A percentile compares a stretch with the other conserved stretches of the same genome.
These are phyloP conservation scores for Dendrocincla tyrannina DNA, from an alignment of 2,797 vertebrate genomes.

Conservation along the genomic window DNA sequence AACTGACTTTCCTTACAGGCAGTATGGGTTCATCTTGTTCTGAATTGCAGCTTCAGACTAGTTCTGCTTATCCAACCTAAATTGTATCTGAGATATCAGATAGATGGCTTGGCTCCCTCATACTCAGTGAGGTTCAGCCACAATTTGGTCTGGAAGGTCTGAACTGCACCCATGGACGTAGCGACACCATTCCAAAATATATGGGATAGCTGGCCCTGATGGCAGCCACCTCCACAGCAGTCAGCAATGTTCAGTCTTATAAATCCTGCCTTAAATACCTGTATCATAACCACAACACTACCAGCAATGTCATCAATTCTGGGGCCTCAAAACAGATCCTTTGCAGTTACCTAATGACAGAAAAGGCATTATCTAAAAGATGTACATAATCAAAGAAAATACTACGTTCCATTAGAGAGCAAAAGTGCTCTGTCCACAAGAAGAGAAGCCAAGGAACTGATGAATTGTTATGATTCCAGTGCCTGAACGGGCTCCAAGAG, in stretches of 20 bases:
- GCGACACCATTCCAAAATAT: neutral
- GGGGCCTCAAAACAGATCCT: neutral
- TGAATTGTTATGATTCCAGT: neutral
- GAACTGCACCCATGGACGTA: neutral
- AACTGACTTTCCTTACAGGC: neutral
- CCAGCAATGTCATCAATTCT: neutral
- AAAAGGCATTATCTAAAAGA: neutral
- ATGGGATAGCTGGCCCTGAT: neutral
- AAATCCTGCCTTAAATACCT: neutral
- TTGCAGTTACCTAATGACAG: neutral
- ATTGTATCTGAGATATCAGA: neutral
- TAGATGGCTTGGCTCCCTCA: neutral
- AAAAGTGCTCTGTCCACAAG: neutral
- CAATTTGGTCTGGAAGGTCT: neutral
- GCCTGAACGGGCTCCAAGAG: neutral
- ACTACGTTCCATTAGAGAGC: neutral
- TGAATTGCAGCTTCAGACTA: neutral
- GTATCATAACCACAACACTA: neutral
- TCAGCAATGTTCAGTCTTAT: neutral
- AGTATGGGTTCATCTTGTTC: neutral
- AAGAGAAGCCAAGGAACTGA: neutral
- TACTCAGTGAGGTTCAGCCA: neutral
- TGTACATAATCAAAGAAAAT: neutral
- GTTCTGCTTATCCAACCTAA: neutral
- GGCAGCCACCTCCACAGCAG: neutral